phyloP scores from a whole-genome alignment of 2,888 invertebrate species.

The Trachelus tabidus region DNA sequence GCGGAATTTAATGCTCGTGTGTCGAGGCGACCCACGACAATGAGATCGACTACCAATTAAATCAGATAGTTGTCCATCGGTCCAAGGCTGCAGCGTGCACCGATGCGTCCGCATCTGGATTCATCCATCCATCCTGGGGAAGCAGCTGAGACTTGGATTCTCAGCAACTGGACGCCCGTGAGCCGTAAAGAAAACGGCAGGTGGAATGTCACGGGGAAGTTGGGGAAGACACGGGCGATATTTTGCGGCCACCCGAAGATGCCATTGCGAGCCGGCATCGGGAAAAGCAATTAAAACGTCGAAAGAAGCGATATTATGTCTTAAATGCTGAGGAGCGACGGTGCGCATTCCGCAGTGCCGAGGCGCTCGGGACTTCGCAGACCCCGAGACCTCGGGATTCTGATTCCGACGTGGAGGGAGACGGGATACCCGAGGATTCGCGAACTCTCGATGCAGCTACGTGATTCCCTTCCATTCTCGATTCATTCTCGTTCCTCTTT shows the following conservation, averaged over 20 bases:
- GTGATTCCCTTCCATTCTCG: conserved; percentile 2
- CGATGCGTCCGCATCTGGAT: neutral
- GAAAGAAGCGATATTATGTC: conserved; percentile 41
- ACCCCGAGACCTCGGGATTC: neutral
- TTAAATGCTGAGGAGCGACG: conserved; percentile 21
- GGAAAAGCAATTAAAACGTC: conserved; percentile 40
- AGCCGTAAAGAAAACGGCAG: conserved; percentile 15
- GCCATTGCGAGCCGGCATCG: conserved; percentile 15
- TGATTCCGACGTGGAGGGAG: neutral
- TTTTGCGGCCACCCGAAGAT: conserved; percentile 11
- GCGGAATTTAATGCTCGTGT: neutral
- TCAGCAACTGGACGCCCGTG: neutral
- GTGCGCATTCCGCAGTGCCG: conserved; percentile 10
- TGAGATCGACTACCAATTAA: neutral
- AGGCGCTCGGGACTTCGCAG: neutral
- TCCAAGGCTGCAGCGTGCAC: neutral
- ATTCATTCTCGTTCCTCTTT: neutral
- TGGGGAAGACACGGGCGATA: neutral
- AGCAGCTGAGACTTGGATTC: neutral
- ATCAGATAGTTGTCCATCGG: neutral
- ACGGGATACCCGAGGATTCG: neutral
- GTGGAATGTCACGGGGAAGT: conserved; percentile 28
- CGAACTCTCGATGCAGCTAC: neutral
- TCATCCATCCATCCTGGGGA: neutral
- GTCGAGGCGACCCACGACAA: neutral